Base-by-base conservation (phyloP, 2,888 invertebrate species). In the Anorthoa munda region DNA sequence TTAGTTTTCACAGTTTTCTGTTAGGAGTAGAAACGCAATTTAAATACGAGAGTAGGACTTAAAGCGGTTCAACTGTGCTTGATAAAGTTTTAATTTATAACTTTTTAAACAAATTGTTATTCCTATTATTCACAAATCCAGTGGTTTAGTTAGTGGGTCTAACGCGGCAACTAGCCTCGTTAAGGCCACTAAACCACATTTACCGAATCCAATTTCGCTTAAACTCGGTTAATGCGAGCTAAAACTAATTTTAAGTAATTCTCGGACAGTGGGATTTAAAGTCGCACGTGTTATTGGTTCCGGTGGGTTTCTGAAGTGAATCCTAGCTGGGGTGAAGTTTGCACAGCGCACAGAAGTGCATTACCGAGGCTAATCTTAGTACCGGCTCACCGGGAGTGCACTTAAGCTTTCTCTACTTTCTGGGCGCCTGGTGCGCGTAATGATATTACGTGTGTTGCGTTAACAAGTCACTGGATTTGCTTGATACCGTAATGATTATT, bases 381-480 rank as follows among this genome's bases (percentile, higher is more conserved):
- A 79, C 79, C 82, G 82, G 77, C 86, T 84, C 82, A 77, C 77
- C 79, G 81, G 79, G 79, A 88, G 84, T 87, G 87, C 89, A 87
- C 87, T 88, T 87, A 87, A 87, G 85, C 86, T 87, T 76, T 78
- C 48, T 69, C 83, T 85, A 82, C 83, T 85, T 87, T 86, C 84
- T 86, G 86, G 63, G 70, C 78, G 76, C 86, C 88, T 86, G 81
- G 84, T 85, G 78, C 83, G 51, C 68, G 76, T 79, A 87, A 87
- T 83, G 81, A 84, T 84, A 87, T 87, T 87, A 84, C 85, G 87
- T 88, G 83, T 81, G 68, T 83, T 84, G 81, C 76, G 75, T 87
- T 76, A 82, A 77, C 81, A 86, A 82, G 81, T 83, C 82, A 74
- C 48, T 66, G 70, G 45, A 23, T 76, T 69, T 61, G 45, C 55